Percentiles rank a stretch among this genome's conserved stretches.
Conservation (phyloP, 2,797 vertebrate genomes). For the Danionella dracula region DNA sequence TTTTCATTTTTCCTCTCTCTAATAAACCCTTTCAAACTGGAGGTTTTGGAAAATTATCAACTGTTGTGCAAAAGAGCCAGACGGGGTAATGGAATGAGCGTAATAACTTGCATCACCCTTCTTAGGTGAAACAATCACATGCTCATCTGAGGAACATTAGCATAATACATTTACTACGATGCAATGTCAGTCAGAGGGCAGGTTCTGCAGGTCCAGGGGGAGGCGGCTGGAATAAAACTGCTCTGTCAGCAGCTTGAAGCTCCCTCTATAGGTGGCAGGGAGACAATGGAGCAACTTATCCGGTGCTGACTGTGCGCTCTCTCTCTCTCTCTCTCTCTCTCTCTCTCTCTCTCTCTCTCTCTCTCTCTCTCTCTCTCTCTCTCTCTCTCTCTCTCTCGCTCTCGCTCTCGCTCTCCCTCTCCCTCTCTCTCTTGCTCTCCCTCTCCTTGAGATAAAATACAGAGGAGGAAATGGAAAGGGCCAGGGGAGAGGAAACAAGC, state of each 20-base stretch:
- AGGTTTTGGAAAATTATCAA: not conserved
- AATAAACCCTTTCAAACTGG: not conserved
- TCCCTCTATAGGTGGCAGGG: conserved; percentile 50
- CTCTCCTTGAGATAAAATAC: too few species aligned
- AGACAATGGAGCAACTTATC: conserved; percentile 62
- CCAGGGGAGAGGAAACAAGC: conserved; percentile 1
- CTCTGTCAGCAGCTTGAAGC: conserved; percentile 61
- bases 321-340: not conserved
- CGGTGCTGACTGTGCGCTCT: conserved; percentile 73
- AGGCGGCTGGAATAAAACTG: conserved; percentile 34
- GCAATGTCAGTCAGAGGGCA: conserved; percentile 72
- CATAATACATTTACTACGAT: conserved; percentile 66
- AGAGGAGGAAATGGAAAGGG: not conserved
- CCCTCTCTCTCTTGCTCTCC: too few species aligned
- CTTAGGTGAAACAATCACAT: conserved; percentile 73
- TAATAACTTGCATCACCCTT: conserved; percentile 68
- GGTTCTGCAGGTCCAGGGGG: not conserved
- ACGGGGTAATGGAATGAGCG: not conserved
- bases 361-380: too few species aligned
- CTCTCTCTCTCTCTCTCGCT: too few species aligned
- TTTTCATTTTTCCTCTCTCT: conserved; percentile 6
- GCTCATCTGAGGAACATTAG: conserved; percentile 53
- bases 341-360: too few species aligned
- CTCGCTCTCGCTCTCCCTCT: too few species aligned
- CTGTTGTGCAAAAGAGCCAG: not conserved